A percentile compares a stretch with the other conserved stretches of the same genome.
Conservation (phyloP, 1,140 invertebrate genomes). For the Drosophila insularis region DNA sequence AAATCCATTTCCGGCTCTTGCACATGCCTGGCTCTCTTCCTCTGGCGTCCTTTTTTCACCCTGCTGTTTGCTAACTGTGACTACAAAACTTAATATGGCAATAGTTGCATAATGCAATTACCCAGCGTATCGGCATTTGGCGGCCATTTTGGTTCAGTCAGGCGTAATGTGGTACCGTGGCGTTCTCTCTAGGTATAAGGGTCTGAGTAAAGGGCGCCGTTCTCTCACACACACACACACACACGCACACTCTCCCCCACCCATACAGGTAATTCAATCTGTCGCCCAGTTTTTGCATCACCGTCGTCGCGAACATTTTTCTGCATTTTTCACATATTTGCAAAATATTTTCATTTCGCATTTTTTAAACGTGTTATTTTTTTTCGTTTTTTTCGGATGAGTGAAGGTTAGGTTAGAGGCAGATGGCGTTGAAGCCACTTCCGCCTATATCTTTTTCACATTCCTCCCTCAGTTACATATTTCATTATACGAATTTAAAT, state of each 20-base stretch:
- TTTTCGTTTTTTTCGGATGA: background rate
- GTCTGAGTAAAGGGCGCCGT: background rate
- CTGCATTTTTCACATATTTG: slow-evolving; percentile 44
- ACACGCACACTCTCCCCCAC: slow-evolving; percentile 3
- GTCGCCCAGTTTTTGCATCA: slow-evolving; percentile 62
- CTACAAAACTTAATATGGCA: slow-evolving; percentile 73
- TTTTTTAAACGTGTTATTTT: background rate
- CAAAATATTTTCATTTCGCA: slow-evolving; percentile 17
- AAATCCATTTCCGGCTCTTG: slow-evolving; percentile 72
- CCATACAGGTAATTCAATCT: slow-evolving; percentile 73
- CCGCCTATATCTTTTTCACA: background rate
- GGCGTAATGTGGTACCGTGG: slow-evolving; percentile 44
- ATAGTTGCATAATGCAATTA: slow-evolving; percentile 81
- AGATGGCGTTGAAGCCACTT: slow-evolving; percentile 10
- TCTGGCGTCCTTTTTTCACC: background rate
- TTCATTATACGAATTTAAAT: background rate
- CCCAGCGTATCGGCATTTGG: slow-evolving; percentile 66
- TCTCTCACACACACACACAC: background rate
- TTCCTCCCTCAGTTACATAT: background rate
- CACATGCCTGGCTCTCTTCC: slow-evolving; percentile 22
- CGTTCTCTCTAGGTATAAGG: background rate
- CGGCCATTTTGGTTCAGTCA: slow-evolving; percentile 38
- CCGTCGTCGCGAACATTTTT: slow-evolving; percentile 48
- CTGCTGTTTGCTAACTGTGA: slow-evolving; percentile 44
- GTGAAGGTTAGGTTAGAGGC: slow-evolving; percentile 10